Evolutionary conservation across 2,113 vertebrate species (phyloP).

Genomic region (Micromys minutus): DNA sequence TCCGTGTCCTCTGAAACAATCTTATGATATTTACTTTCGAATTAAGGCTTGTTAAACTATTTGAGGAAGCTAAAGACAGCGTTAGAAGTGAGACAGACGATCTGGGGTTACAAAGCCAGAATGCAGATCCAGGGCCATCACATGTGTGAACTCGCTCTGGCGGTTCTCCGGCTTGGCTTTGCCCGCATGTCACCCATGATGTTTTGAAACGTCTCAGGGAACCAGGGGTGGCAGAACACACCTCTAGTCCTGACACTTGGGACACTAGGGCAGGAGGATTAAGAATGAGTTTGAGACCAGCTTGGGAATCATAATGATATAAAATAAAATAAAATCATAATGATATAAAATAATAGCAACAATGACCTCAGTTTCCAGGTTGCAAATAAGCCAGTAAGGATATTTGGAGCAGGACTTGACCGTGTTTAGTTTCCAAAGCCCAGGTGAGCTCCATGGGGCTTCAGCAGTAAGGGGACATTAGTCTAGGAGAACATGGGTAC

Average conservation of each 20-base stretch:
- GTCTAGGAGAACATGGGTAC: accelerated
- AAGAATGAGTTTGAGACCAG: not conserved
- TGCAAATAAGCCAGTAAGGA: not conserved
- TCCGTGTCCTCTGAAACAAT: conserved; percentile 17
- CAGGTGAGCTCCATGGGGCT: accelerated
- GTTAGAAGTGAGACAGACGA: not conserved
- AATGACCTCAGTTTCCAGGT: not conserved
- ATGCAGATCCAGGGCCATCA: not conserved
- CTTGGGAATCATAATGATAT: not conserved
- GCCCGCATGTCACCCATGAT: not conserved
- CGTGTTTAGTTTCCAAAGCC: not conserved
- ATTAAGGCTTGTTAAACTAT: not conserved
- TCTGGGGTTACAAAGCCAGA: not conserved
- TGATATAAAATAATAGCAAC: not conserved
- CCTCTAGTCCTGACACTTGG: not conserved
- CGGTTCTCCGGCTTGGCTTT: not conserved
- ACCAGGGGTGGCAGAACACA: not conserved
- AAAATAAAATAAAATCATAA: not conserved
- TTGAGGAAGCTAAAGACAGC: not conserved
- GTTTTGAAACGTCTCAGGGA: not conserved
- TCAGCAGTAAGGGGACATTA: not conserved
- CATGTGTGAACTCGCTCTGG: not conserved
- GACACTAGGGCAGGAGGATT: not conserved
- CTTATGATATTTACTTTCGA: conserved; percentile 12
- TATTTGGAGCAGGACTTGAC: not conserved